These are phyloP conservation scores for Drosophila ficusphila DNA, from an alignment of 1,140 invertebrate genomes.

Conservation along the genomic window DNA sequence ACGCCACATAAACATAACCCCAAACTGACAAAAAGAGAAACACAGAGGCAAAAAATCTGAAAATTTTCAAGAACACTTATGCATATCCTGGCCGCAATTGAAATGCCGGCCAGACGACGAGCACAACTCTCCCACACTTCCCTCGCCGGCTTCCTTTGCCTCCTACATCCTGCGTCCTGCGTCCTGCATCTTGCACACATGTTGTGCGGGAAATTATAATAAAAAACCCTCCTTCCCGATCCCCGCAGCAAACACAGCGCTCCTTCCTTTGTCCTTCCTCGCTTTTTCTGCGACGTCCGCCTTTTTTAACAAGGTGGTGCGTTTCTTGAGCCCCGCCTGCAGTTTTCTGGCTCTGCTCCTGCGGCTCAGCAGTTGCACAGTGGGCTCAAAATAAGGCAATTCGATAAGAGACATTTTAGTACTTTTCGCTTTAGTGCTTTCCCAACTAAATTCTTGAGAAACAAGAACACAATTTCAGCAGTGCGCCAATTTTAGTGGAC, in stretches of 20 bases:
- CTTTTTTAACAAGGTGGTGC: not conserved
- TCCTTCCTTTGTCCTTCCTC: not conserved
- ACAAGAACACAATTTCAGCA: too few relatives aligned
- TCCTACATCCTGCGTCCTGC: conserved; percentile 2
- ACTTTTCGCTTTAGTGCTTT: not conserved
- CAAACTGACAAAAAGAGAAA: conserved; percentile 44
- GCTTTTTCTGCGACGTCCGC: not conserved
- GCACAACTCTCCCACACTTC: conserved; percentile 13
- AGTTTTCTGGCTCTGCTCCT: conserved; percentile 2
- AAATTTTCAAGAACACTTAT: conserved; percentile 73
- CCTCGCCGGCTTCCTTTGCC: conserved; percentile 1
- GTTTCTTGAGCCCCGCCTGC: conserved; percentile 29
- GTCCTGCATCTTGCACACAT: conserved; percentile 35
- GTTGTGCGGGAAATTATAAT: conserved; percentile 57
- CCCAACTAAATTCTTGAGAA: too few relatives aligned
- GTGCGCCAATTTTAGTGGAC: too few relatives aligned
- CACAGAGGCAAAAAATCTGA: conserved; percentile 33
- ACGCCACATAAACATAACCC: conserved; percentile 73
- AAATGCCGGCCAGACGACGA: conserved; percentile 41
- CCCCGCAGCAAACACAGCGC: conserved; percentile 49
- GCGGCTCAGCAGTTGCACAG: conserved; percentile 1
- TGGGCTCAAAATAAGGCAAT: not conserved
- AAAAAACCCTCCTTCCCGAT: conserved; percentile 50
- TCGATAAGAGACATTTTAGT: too few relatives aligned
- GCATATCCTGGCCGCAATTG: conserved; percentile 73